These are phyloP conservation scores for Antigone vipio DNA, from an alignment of 2,113 vertebrate genomes.

Conservation along the genomic window DNA sequence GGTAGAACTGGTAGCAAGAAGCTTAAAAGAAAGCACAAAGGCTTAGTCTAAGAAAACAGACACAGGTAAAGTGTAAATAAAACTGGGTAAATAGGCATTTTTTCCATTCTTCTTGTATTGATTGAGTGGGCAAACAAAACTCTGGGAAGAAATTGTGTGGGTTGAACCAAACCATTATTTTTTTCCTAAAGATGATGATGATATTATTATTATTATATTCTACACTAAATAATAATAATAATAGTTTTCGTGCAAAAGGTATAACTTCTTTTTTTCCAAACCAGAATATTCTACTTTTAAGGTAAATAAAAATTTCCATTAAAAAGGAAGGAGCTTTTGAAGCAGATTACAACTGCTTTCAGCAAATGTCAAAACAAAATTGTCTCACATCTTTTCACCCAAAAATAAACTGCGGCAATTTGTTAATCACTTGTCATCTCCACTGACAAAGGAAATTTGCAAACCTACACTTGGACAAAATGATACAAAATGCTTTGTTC, in stretches of 20 bases:
- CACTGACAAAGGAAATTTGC: neutral
- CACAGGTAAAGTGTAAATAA: neutral
- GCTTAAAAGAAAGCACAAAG: neutral
- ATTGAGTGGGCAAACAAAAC: neutral
- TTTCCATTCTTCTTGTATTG: neutral
- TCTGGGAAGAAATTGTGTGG: neutral
- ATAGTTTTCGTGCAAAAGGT: neutral
- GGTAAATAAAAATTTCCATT: neutral
- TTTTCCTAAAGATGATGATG: neutral
- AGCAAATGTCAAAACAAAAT: neutral
- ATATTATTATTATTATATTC: neutral
- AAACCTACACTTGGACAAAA: neutral
- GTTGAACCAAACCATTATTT: neutral
- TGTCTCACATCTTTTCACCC: neutral
- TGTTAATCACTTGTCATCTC: neutral
- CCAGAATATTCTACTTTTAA: neutral
- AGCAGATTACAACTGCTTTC: neutral
- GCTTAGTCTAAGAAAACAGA: neutral
- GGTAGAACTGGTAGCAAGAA: neutral
- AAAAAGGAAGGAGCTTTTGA: neutral
- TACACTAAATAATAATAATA: neutral
- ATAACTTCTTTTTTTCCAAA: neutral
- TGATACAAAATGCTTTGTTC: neutral
- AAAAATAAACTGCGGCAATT: neutral
- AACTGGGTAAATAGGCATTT: neutral